These are phyloP conservation scores for Spodoptera litura DNA, from an alignment of 1,140 invertebrate genomes.

Conservation along the genomic window DNA sequence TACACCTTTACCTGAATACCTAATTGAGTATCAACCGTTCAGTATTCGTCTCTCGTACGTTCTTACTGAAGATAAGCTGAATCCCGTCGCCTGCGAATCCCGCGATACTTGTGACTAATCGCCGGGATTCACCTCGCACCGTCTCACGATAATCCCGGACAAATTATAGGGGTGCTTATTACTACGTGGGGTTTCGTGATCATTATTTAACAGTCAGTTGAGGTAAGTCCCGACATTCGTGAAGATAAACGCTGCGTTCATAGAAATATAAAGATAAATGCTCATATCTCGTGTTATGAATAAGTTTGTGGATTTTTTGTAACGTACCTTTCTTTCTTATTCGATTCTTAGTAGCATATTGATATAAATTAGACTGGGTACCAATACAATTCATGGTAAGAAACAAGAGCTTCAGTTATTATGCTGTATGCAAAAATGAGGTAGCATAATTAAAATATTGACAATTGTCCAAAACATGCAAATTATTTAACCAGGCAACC, in stretches of 20 bases:
- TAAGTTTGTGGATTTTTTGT: no score
- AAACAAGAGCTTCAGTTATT: no score
- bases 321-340: no score
- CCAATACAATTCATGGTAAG: no score
- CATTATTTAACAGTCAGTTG: conserved; percentile 76
- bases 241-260: conserved; percentile 42
- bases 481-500: neutral
- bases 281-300: neutral
- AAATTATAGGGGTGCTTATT: conserved; percentile 80
- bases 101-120: conserved; percentile 83
- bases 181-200: conserved; percentile 69
- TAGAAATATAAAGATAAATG: conserved; percentile 42
- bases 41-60: conserved; percentile 76
- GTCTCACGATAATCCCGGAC: conserved; percentile 81
- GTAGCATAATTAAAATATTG: neutral
- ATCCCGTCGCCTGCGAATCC: conserved; percentile 69
- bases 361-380: no score
- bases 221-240: conserved; percentile 46
- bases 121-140: conserved; percentile 74
- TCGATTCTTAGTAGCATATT: no score
- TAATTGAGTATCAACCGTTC: conserved; percentile 71
- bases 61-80: conserved; percentile 75
- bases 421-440: neutral
- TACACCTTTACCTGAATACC: conserved; percentile 76
- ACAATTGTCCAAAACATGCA: neutral